Evolutionary conservation across 92 coral and sea anemone genomes (phyloP), one percentile per base, ranked within the genome.

Genomic region (Chrysogorgia sp.): DNA sequence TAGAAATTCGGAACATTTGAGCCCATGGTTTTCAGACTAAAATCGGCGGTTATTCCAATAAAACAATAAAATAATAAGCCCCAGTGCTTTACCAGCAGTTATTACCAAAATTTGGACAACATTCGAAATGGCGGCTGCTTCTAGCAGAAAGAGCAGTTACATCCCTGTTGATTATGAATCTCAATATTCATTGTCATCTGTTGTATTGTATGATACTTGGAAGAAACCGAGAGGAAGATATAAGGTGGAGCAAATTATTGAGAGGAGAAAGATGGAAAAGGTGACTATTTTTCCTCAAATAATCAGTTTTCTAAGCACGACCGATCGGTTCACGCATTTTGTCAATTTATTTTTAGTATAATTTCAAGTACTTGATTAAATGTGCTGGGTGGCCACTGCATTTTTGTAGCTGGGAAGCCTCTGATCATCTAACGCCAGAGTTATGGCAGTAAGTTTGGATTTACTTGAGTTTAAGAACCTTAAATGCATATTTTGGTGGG

Each of bases 141-240:
- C 8, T 5, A 23, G 8, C 59, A 23, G 59, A n/a, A n/a, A n/a
- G n/a, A n/a, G n/a, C n/a, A n/a, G n/a, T n/a, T n/a, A n/a, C n/a
- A n/a, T n/a, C 43, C 59, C 8, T 52, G 59, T 52, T 52, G 59
- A 52, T 52, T 52, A 52, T 23, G 17, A 52, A 52, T 52, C 22
- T 52, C 17, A 5, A 23, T 5, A 52, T 20, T 52, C 26, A 3
- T 52, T 52, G 22, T 52, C 59, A 52, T 52, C 59, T 52, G 26
- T 52, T 17, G 59, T 52, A 52, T 6, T 52, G 20, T 52, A 52
- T 23, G 59, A 52, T 20, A 52, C 59, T 17, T 7, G 59, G 20
- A 52, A 23, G 59, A 52, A 52, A 52, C 59, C 59, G 21, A 52
- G 59, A 52, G 59, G 59, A 52, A 52, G 17, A 20, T 52, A 52